Conservation (phyloP, 2,797 vertebrate genomes). For the Hyperoplus lanceolatus region DNA sequence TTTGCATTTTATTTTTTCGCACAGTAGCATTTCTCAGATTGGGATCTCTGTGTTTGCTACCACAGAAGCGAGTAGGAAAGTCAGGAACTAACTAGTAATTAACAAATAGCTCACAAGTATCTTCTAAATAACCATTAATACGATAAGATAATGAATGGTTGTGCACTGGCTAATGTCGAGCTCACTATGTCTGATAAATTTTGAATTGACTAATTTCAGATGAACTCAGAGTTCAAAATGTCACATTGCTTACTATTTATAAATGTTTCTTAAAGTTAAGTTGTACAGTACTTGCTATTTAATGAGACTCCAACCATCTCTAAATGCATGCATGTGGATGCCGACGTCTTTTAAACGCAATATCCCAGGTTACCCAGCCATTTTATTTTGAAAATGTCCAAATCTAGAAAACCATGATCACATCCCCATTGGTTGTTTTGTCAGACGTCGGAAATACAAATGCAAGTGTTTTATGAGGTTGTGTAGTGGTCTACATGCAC, state of each 20-base stretch:
- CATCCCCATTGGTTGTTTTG: background rate
- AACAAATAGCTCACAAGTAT: background rate
- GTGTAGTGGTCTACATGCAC: background rate
- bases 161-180: background rate
- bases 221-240: background rate
- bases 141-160: background rate
- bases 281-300: no score
- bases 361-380: background rate
- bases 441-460: background rate
- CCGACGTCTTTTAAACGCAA: background rate
- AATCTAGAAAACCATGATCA: background rate
- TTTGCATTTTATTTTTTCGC: background rate
- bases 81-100: background rate
- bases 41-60: background rate
- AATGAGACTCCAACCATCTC: no score
- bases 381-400: background rate
- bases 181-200: background rate
- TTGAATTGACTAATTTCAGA: fast-evolving
- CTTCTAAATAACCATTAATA: background rate
- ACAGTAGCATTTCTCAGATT: background rate
- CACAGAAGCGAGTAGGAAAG: background rate
- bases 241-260: background rate
- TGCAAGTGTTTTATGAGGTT: background rate
- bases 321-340: background rate
- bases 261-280: no score